Conservation (phyloP, 2,797 vertebrate genomes). For the Poecilia wingei region DNA sequence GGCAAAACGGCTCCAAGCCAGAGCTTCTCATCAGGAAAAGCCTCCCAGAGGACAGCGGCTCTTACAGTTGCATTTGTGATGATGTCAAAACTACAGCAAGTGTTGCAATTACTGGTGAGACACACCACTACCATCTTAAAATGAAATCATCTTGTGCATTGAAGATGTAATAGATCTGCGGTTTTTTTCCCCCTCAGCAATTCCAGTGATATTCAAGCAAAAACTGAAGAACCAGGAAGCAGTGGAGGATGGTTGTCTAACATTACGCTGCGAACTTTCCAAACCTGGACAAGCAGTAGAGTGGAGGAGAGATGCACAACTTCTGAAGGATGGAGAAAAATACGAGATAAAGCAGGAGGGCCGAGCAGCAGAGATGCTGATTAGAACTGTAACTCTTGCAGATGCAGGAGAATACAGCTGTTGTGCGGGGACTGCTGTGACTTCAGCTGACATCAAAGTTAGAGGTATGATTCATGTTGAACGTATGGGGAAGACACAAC, state of each 20-base stretch:
- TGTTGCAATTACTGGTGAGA: conserved; percentile 83
- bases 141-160: not conserved
- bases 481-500: not conserved
- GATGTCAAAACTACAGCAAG: conserved; percentile 76
- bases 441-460: conserved; percentile 79
- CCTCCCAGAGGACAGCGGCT: conserved; percentile 79
- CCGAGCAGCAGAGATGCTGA: conserved; percentile 78
- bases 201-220: conserved; percentile 84
- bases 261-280: conserved; percentile 84
- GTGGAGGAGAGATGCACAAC: conserved; percentile 82
- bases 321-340: conserved; percentile 71
- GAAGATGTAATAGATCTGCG: not conserved
- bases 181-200: conserved; percentile 67
- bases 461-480: conserved; percentile 65
- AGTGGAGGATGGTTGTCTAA: conserved; percentile 73
- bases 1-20: conserved; percentile 60
- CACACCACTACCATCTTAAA: not conserved
- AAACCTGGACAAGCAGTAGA: conserved; percentile 76
- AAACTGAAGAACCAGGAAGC: conserved; percentile 84
- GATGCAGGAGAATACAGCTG: conserved; percentile 81
- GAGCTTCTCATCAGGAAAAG: conserved; percentile 81
- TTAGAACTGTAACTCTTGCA: conserved; percentile 73
- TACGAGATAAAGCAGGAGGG: conserved; percentile 82
- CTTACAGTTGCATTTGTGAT: conserved; percentile 83
- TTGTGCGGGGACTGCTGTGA: conserved; percentile 66